These are phyloP conservation scores for Neosilurus mollespiculum DNA, from an alignment of 2,797 vertebrate genomes.

Conservation along the genomic window DNA sequence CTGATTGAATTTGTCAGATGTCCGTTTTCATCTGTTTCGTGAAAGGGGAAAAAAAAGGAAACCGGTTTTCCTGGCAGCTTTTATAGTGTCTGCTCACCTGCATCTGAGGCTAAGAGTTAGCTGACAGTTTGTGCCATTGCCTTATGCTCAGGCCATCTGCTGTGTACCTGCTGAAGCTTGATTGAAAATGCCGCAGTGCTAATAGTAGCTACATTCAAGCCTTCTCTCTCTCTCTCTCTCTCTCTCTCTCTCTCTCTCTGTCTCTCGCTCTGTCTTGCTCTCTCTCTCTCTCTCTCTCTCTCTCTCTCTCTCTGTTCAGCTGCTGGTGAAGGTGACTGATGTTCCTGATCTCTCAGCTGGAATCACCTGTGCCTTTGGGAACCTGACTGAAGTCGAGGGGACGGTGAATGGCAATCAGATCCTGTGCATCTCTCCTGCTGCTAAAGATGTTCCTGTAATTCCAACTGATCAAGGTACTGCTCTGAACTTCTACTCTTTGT, in stretches of 20 bases:
- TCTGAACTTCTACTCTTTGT: constrained; percentile 1
- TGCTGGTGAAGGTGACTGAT: constrained; percentile 87
- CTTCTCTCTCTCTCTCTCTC: not conserved
- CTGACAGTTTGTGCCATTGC: constrained; percentile 37
- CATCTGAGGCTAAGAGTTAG: constrained; percentile 35
- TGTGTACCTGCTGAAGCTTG: constrained; percentile 32
- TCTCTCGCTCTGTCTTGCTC: no score
- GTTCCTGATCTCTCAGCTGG: constrained; percentile 89
- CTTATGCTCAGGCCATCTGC: constrained; percentile 43
- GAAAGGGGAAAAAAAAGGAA: constrained; percentile 10
- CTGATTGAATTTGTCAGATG: constrained; percentile 54
- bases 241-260: no score
- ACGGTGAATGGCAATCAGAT: constrained; percentile 87
- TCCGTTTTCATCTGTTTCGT: constrained; percentile 31
- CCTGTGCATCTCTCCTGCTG: constrained; percentile 87
- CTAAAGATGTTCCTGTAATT: constrained; percentile 90
- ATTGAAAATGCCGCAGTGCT: constrained; percentile 17
- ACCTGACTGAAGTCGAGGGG: constrained; percentile 91
- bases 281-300: no score
- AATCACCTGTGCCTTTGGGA: constrained; percentile 91
- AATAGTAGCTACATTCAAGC: not conserved
- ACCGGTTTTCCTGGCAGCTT: constrained; percentile 13
- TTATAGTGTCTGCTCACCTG: constrained; percentile 30
- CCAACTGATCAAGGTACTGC: constrained; percentile 88
- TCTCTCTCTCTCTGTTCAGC: constrained; percentile 67